A percentile compares a stretch with the other conserved stretches of the same genome.
Evolutionary conservation across 1,140 invertebrate genomes (phyloP).

Genomic region (Papilio xuthus): DNA sequence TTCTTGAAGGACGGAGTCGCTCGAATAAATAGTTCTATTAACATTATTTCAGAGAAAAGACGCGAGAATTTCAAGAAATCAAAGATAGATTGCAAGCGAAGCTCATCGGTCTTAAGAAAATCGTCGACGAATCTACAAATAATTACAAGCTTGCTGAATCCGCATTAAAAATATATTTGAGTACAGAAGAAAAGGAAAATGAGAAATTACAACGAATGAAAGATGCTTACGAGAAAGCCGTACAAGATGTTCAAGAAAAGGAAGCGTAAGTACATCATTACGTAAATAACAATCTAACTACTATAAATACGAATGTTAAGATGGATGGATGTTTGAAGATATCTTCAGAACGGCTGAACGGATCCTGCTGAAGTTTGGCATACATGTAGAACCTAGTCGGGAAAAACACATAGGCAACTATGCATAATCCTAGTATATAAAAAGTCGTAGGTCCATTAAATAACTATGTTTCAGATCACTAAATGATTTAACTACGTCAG

Average conservation of each 20-base stretch:
- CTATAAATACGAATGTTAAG: no score
- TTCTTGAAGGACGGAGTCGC: no score
- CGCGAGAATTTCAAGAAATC: slow-evolving; percentile 84
- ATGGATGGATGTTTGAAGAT: no score
- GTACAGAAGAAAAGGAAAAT: slow-evolving; percentile 88
- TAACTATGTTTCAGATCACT: slow-evolving; percentile 50
- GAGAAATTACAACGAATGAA: slow-evolving; percentile 86
- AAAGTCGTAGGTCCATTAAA: not conserved
- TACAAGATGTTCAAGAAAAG: slow-evolving; percentile 77
- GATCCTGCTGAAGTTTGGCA: no score
- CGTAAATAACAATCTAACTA: no score
- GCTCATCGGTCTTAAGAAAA: slow-evolving; percentile 86
- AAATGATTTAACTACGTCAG: slow-evolving; percentile 49
- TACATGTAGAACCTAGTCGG: no score
- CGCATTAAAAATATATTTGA: slow-evolving; percentile 91
- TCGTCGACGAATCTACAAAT: slow-evolving; percentile 88
- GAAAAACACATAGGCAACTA: no score
- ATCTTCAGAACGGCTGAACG: no score
- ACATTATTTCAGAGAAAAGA: slow-evolving; percentile 78
- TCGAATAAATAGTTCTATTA: no score
- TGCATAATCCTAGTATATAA: not conserved
- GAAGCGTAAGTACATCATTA: slow-evolving; percentile 58
- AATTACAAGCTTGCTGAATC: slow-evolving; percentile 89
- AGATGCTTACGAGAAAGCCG: slow-evolving; percentile 59
- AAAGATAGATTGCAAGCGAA: slow-evolving; percentile 86